Evolutionary conservation across 2,797 vertebrate genomes (phyloP), one percentile per base, ranked within the genome.

Genomic region (Acanthornis magna): DNA sequence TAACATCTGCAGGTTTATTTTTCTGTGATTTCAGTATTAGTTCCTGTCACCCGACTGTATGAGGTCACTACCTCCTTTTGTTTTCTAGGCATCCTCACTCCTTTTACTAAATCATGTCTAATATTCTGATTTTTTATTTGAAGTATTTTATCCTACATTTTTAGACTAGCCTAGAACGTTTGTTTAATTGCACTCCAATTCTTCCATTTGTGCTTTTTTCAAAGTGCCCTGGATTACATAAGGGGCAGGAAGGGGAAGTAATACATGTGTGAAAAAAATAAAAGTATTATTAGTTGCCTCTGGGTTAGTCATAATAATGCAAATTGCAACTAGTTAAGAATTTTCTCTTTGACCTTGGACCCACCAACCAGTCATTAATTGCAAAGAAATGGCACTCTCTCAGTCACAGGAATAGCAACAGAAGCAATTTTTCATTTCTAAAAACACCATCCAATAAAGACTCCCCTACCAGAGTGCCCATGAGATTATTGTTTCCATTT

Each of bases 201-300:
- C 89, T 81, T 61, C 25, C 16, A 58, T 77, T 38, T 89, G 54
- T 72, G 75, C 12, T 83, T 85, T 92, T 62, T 87, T 73, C 74
- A 25, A 81, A 94, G 60, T 86, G 71, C 38, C 55, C 76, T 54
- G 15, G 27, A 91, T 89, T 92, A 89, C 18, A 51, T 50, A 86
- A 81, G 53, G 40, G 47, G n/a, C 36, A 61, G 5, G 65, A 91
- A 72, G 32, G 11, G 22, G 51, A 91, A 88, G 51, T 51, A 83
- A 71, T 58, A 88, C 5, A 23, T 50, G 5, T 72, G 27, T 76
- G 63, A 81, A 93, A 93, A 77, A 92, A 91, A 55, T 5, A 83
- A 38, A 93, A 94, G 34, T 51, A 74, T 57, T 88, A 86, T 67
- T 95, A 88, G 78, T 88, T 96, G 94, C 53, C 77, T 93, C 38